Conservation (phyloP, 2,888 invertebrate genomes). For the Trachelus iudaicus region DNA sequence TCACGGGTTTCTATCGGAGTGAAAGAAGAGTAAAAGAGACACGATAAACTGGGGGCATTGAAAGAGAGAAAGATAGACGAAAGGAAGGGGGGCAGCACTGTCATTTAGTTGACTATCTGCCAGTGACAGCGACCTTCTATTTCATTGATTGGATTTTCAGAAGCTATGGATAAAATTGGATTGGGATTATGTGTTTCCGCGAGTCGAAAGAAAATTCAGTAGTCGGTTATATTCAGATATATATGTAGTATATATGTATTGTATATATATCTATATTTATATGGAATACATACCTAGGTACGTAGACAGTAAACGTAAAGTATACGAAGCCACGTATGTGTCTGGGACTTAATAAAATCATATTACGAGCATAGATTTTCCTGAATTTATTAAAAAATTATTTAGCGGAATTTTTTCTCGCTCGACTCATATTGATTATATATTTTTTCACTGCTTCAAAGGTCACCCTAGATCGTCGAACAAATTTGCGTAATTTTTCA, state of each 20-base stretch:
- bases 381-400: not conserved
- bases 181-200: conserved; percentile 28
- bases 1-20: not conserved
- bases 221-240: not conserved
- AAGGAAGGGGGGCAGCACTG: conserved; percentile 16
- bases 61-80: conserved; percentile 4
- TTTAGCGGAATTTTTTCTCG: not conserved
- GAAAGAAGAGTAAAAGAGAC: not conserved
- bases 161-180: conserved; percentile 44
- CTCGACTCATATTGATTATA: not conserved
- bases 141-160: conserved; percentile 49
- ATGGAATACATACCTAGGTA: not conserved
- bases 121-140: conserved; percentile 48
- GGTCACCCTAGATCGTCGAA: not conserved
- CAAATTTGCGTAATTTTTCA: not conserved
- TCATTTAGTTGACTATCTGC: conserved; percentile 49
- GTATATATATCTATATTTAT: not conserved
- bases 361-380: not conserved
- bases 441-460: not conserved
- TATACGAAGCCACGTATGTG: not conserved
- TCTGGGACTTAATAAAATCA: not conserved
- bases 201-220: not conserved
- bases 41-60: not conserved
- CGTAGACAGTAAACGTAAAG: not conserved
- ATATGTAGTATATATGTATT: not conserved